A percentile compares a stretch with the other conserved stretches of the same genome.
These are phyloP conservation scores for Ranitomeya imitator DNA, from an alignment of 2,113 vertebrate genomes.

Conservation along the genomic window DNA sequence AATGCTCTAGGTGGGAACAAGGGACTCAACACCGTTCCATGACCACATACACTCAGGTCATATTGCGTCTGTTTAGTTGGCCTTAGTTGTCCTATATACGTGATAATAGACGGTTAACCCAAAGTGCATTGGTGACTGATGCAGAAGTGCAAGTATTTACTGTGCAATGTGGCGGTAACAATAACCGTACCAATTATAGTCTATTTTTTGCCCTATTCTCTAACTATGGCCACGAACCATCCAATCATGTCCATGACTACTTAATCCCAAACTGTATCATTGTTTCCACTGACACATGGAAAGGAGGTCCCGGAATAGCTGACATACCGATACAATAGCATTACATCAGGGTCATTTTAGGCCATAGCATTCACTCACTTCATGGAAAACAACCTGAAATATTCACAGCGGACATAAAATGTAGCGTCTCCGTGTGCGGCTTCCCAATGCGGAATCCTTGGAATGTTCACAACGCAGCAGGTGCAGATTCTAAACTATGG, in stretches of 20 bases:
- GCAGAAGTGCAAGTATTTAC: background rate
- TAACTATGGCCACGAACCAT: background rate
- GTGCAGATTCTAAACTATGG: background rate
- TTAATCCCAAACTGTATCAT: background rate
- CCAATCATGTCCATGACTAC: background rate
- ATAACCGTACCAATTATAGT: background rate
- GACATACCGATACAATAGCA: constrained; percentile 29
- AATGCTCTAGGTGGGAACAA: background rate
- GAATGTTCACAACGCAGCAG: constrained; percentile 36
- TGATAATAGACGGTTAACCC: background rate
- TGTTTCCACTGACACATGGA: constrained; percentile 21
- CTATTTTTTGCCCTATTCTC: background rate
- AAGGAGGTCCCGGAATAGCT: constrained; percentile 9
- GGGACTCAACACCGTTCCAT: background rate
- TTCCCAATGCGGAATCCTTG: background rate
- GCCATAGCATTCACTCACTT: constrained; percentile 7
- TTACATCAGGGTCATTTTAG: constrained; percentile 36
- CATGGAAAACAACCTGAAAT: constrained; percentile 10
- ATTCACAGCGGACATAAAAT: constrained; percentile 15
- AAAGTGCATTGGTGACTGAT: background rate
- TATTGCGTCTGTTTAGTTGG: background rate
- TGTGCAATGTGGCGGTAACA: background rate
- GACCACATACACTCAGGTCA: background rate
- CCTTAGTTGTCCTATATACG: background rate
- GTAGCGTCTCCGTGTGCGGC: background rate